Evolutionary conservation across 2,888 invertebrate species (phyloP).

Genomic region (Drosophila paranaensis): DNA sequence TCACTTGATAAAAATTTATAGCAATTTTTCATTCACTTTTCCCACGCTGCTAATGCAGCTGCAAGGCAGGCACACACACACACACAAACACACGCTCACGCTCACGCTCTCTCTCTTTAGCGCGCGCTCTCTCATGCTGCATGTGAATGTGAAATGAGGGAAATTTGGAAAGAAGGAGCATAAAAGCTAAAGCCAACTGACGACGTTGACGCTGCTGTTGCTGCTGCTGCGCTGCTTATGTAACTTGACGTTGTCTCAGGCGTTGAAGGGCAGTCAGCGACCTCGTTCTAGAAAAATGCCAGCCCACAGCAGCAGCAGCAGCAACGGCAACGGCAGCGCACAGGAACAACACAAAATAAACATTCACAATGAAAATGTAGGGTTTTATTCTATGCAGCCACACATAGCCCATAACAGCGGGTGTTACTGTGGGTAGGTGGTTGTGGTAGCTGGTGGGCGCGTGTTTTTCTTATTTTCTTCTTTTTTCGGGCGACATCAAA

Average conservation of each 20-base stretch:
- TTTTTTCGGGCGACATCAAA: slow-evolving; percentile 63
- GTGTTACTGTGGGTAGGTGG: slow-evolving; percentile 32
- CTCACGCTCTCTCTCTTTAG: slow-evolving; percentile 4
- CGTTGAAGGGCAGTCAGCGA: slow-evolving; percentile 81
- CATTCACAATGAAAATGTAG: slow-evolving; percentile 59
- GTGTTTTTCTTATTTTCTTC: neutral
- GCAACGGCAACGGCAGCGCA: slow-evolving; percentile 28
- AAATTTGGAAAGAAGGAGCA: slow-evolving; percentile 53
- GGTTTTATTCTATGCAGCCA: slow-evolving; percentile 58
- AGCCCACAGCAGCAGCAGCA: slow-evolving; percentile 22
- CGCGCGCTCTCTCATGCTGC: slow-evolving; percentile 20
- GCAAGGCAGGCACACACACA: slow-evolving; percentile 25
- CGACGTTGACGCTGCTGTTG: slow-evolving; percentile 29
- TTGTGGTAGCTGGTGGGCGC: neutral
- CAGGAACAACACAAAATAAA: slow-evolving; percentile 57
- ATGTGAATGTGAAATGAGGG: slow-evolving; percentile 51
- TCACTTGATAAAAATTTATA: slow-evolving; percentile 44
- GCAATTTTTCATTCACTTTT: slow-evolving; percentile 72
- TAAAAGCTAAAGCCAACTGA: slow-evolving; percentile 62
- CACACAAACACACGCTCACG: slow-evolving; percentile 3
- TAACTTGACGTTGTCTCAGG: slow-evolving; percentile 31
- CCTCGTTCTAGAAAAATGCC: slow-evolving; percentile 78
- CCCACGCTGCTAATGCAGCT: slow-evolving; percentile 51
- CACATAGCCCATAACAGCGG: slow-evolving; percentile 48
- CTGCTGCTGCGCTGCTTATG: slow-evolving; percentile 10